Evolutionary conservation across 2,797 vertebrate species (phyloP).

Genomic region (Bovichtus variegatus): DNA sequence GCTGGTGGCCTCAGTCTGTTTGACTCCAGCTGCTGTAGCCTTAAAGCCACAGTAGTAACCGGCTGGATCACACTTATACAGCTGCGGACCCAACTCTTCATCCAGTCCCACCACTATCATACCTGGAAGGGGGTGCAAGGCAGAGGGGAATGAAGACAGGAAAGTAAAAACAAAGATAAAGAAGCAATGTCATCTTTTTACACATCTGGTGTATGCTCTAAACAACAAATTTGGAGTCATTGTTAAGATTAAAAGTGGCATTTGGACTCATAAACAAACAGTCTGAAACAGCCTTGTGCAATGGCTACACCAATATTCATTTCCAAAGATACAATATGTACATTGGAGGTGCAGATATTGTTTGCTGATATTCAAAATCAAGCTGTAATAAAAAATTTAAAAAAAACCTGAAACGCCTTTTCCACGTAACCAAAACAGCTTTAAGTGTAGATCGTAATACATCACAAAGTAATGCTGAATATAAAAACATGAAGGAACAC

Average conservation of each 20-base stretch:
- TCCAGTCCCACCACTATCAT: conserved; percentile 95
- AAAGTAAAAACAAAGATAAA: background rate
- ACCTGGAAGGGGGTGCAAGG: conserved; percentile 77
- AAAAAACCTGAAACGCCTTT: background rate
- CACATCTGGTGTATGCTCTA: background rate
- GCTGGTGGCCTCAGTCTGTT: conserved; percentile 96
- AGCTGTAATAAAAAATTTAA: background rate
- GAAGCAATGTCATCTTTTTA: background rate
- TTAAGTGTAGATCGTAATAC: background rate
- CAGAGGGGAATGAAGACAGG: background rate
- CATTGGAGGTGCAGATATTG: background rate
- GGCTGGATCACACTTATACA: conserved; percentile 96
- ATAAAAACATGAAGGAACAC: background rate
- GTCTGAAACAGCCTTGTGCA: background rate
- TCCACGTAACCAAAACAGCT: background rate
- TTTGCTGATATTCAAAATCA: background rate
- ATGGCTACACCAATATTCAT: background rate
- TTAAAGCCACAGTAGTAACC: conserved; percentile 98
- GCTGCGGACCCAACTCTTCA: conserved; percentile 92
- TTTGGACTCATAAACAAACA: background rate
- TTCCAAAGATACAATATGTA: background rate
- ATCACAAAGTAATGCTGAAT: background rate
- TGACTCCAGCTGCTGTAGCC: conserved; percentile 95
- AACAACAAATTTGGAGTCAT: background rate
- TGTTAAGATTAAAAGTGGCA: background rate